These are phyloP conservation scores for Oceanodroma leucorhoa DNA, from an alignment of 2,797 vertebrate genomes.

Conservation along the genomic window DNA sequence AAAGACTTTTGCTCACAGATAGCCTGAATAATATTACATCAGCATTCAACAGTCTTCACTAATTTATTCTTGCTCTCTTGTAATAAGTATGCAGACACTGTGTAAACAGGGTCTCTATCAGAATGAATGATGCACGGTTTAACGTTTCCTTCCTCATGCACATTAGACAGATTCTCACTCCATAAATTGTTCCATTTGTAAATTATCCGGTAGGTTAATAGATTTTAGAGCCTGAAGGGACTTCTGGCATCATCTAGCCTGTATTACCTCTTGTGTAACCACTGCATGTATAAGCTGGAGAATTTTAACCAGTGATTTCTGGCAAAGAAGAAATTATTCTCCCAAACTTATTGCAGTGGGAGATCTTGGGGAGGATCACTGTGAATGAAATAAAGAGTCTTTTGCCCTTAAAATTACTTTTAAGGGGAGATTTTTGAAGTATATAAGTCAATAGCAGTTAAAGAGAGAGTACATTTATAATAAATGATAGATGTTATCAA, in stretches of 20 bases:
- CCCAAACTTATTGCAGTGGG: not conserved
- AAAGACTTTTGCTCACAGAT: not conserved
- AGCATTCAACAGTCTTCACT: not conserved
- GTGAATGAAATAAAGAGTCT: not conserved
- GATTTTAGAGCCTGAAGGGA: slow-evolving; percentile 2
- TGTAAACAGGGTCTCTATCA: not conserved
- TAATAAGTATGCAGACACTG: not conserved
- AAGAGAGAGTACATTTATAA: not conserved
- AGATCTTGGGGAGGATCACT: not conserved
- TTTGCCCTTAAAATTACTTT: not conserved
- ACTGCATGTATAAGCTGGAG: not conserved
- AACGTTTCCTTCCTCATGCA: not conserved
- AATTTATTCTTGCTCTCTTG: slow-evolving; percentile 13
- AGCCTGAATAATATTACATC: not conserved
- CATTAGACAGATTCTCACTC: not conserved
- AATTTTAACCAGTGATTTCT: not conserved
- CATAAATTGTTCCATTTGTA: slow-evolving; percentile 8
- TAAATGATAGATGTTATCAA: not conserved
- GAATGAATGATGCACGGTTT: not conserved
- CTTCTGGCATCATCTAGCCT: not conserved
- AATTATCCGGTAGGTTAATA: slow-evolving; percentile 11
- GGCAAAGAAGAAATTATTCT: not conserved
- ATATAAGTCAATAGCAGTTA: not conserved
- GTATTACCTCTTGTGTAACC: not conserved
- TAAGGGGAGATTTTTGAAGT: not conserved